These are phyloP conservation scores for Callocephalon fimbriatum DNA, from an alignment of 2,113 vertebrate genomes.

Conservation along the genomic window DNA sequence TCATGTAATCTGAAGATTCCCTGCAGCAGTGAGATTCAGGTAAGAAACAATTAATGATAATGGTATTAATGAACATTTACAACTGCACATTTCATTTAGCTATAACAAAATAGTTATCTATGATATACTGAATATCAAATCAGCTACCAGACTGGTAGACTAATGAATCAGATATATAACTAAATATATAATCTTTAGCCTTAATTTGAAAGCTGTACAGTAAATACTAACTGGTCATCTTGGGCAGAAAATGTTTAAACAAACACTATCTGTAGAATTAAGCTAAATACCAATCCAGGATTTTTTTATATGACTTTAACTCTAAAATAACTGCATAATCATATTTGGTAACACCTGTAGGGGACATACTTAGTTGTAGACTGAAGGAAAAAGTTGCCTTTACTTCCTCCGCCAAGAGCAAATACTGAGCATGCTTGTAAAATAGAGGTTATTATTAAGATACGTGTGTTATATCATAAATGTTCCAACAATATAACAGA, in stretches of 20 bases:
- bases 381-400: not conserved
- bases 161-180: not conserved
- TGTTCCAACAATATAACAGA: not conserved
- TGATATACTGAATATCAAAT: slow-evolving; percentile 33
- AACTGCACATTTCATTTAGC: slow-evolving; percentile 34
- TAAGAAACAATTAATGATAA: slow-evolving; percentile 56
- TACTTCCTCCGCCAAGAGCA: not conserved
- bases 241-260: not conserved
- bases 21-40: slow-evolving; percentile 28
- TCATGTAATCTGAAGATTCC: slow-evolving; percentile 7
- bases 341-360: not conserved
- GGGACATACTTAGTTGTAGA: not conserved
- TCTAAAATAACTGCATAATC: not conserved
- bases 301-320: not conserved
- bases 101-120: slow-evolving; percentile 5
- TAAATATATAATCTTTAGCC: not conserved
- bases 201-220: not conserved
- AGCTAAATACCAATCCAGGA: not conserved
- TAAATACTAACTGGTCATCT: not conserved
- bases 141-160: not conserved
- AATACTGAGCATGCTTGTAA: not conserved
- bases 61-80: slow-evolving; percentile 50
- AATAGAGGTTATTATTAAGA: slow-evolving; percentile 29
- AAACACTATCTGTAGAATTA: not conserved
- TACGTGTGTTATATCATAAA: not conserved